These are phyloP conservation scores for Tetrax tetrax DNA, from an alignment of 2,113 vertebrate genomes.

Conservation along the genomic window DNA sequence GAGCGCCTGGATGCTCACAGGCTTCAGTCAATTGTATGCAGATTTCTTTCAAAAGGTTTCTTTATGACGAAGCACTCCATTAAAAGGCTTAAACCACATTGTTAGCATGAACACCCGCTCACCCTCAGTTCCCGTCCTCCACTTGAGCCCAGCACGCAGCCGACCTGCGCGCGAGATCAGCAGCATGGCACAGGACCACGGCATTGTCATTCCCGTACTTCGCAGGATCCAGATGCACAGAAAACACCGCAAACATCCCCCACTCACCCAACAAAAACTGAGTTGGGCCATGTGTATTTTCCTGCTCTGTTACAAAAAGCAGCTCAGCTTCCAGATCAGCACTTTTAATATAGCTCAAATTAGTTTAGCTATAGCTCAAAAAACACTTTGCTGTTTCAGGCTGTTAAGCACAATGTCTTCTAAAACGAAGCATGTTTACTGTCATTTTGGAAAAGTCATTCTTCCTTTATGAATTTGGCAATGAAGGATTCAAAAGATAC, in stretches of 20 bases:
- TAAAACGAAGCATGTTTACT: slow-evolving; percentile 73
- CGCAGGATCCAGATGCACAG: background rate
- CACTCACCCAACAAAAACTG: background rate
- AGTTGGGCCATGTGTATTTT: background rate
- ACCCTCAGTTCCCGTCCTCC: background rate
- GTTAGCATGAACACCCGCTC: background rate
- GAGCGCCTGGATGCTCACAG: background rate
- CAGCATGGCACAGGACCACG: background rate
- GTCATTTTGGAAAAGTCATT: slow-evolving; percentile 65
- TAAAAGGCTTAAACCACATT: background rate
- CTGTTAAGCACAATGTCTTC: slow-evolving; percentile 73
- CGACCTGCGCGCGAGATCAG: fast-evolving
- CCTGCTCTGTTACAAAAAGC: background rate
- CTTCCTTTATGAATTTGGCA: slow-evolving; percentile 74
- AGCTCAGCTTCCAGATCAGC: slow-evolving; percentile 36
- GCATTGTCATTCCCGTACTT: background rate
- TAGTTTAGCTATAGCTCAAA: slow-evolving; percentile 61
- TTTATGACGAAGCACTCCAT: background rate
- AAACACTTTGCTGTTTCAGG: slow-evolving; percentile 64
- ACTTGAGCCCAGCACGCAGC: too few relatives aligned
- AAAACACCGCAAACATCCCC: background rate
- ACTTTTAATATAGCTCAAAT: slow-evolving; percentile 60
- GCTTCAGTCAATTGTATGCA: background rate
- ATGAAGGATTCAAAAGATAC: slow-evolving; percentile 74
- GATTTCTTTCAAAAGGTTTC: background rate